Evolutionary conservation across 2,888 invertebrate genomes (phyloP).

Genomic region (Chloroclysta siterata): DNA sequence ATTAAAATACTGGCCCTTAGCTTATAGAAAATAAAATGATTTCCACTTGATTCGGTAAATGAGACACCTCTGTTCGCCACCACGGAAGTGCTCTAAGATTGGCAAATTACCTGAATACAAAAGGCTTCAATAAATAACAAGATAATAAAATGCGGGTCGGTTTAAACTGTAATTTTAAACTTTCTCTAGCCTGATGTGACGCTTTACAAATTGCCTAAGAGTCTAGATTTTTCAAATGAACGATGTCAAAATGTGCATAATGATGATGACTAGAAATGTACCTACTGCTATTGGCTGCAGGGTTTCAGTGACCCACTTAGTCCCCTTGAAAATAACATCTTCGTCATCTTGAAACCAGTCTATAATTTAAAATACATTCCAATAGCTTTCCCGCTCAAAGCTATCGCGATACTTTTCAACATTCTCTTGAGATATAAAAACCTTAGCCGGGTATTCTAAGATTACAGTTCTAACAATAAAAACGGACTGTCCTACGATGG

Average conservation of each 20-base stretch:
- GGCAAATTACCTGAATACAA: not conserved
- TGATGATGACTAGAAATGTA: not conserved
- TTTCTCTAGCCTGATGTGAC: conserved; percentile 23
- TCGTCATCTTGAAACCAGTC: too few species aligned
- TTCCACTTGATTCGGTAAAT: not conserved
- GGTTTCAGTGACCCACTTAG: not conserved
- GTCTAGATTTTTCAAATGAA: not conserved
- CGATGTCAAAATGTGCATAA: not conserved
- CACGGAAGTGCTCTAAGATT: not conserved
- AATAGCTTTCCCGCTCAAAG: too few species aligned
- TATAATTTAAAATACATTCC: too few species aligned
- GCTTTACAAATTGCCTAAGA: conserved; percentile 1
- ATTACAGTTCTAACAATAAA: too few species aligned
- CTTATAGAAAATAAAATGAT: not conserved
- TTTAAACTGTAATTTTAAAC: conserved; percentile 19
- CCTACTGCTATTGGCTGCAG: not conserved
- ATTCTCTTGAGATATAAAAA: too few species aligned
- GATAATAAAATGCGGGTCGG: conserved; percentile 30
- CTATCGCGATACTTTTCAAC: too few species aligned
- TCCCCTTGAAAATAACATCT: too few species aligned
- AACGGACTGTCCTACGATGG: too few species aligned
- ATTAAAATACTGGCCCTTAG: too few species aligned
- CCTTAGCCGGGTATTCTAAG: too few species aligned
- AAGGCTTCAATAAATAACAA: conserved; percentile 7
- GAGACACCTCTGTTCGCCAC: not conserved